A percentile compares a stretch with the other conserved stretches of the same genome.
These are phyloP conservation scores for Microplitis deprimator DNA, from an alignment of 2,888 invertebrate genomes.

Conservation along the genomic window DNA sequence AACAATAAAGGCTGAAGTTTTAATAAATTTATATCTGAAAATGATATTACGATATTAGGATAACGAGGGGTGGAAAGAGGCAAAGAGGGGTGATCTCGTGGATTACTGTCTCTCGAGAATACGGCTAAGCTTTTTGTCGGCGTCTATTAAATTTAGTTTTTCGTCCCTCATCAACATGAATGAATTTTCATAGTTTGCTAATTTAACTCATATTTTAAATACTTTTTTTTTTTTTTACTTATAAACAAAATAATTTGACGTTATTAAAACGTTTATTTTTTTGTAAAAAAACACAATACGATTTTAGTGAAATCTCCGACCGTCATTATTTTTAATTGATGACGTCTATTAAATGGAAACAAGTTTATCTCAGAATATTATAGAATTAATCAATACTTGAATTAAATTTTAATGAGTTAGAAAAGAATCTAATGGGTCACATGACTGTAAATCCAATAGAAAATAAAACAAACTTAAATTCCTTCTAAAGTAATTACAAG, in stretches of 20 bases:
- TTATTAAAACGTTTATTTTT: not conserved
- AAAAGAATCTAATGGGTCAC: not conserved
- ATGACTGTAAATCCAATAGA: constrained; percentile 46
- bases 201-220: not conserved
- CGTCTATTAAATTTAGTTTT: constrained; percentile 39
- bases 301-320: no score
- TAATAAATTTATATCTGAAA: constrained; percentile 28
- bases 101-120: constrained; percentile 40
- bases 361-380: no score
- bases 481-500: constrained; percentile 62
- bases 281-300: no score
- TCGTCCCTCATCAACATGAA: constrained; percentile 24
- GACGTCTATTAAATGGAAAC: no score
- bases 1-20: not conserved
- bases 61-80: constrained; percentile 41
- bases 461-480: constrained; percentile 59
- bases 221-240: not conserved
- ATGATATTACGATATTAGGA: constrained; percentile 47
- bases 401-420: not conserved
- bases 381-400: not conserved
- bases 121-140: constrained; percentile 5
- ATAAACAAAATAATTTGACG: not conserved
- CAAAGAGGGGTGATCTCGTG: constrained; percentile 32
- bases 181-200: constrained; percentile 36
- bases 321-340: no score